phyloP scores from a whole-genome alignment of 2,113 vertebrate species.

The Atlantisia rogersi region DNA sequence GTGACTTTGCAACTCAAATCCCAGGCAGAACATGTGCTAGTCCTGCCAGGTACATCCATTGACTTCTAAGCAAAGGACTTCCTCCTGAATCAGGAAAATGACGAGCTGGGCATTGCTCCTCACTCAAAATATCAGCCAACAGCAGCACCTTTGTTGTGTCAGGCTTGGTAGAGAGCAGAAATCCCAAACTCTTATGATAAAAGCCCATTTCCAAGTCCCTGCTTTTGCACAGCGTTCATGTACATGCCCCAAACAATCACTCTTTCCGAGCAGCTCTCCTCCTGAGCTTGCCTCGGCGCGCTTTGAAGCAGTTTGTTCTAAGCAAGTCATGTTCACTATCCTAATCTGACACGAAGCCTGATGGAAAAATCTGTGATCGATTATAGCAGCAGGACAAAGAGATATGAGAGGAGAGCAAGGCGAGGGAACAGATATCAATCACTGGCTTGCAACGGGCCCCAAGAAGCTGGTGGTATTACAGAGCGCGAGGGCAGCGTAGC shows the following conservation, averaged over 20 bases:
- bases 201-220: neutral
- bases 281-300: constrained; percentile 73
- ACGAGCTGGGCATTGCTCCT: neutral
- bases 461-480: constrained; percentile 10
- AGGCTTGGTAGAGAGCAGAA: neutral
- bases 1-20: neutral
- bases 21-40: neutral
- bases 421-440: constrained; percentile 62
- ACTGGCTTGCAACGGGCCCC: constrained; percentile 11
- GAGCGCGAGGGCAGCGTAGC: constrained; percentile 43
- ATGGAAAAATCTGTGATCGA: constrained; percentile 75
- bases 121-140: neutral
- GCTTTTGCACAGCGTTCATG: neutral
- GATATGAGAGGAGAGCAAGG: constrained; percentile 50
- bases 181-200: neutral
- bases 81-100: neutral
- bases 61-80: neutral
- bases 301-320: constrained; percentile 76
- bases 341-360: constrained; percentile 76
- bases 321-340: constrained; percentile 72
- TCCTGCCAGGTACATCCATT: neutral
- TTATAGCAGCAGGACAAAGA: constrained; percentile 58
- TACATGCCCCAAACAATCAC: constrained; percentile 44
- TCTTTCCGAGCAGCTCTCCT: constrained; percentile 59
- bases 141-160: neutral